Evolutionary conservation across 2,797 vertebrate genomes (phyloP), one percentile per base, ranked within the genome.

Genomic region (Myotis planiceps): DNA sequence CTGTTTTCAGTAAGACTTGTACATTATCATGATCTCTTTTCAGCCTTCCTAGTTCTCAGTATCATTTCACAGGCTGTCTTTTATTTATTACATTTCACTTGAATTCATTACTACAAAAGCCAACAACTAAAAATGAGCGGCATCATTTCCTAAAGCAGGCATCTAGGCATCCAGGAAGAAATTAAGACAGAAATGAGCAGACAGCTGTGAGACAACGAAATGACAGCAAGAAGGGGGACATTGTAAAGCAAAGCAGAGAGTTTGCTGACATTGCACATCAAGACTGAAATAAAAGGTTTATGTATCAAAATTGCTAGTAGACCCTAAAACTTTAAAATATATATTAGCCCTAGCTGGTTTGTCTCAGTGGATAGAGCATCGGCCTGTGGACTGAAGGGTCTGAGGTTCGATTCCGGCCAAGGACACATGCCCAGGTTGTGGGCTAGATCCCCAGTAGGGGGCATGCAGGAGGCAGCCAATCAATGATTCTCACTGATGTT

Each of bases 171-270:
- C 82, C 19, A 42, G 51, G 66, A 88, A 95, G 63, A 95, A 86
- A 89, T 90, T 78, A 87, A 27, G 83, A 71, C n/a, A 86, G 94
- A 94, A 90, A 88, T 63, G 78, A 92, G 63, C 63, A 90, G 91
- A 88, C 78, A 96, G 83, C 81, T 95, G 55, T 71, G 92, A 96
- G 89, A 94, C 93, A 88, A 88, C 74, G 29, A 75, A 72, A 16
- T 23, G 25, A 88, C 7, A 71, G 78, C 55, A 32, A 85, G 42
- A 45, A 63, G 45, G 79, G 29, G 45, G 63, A 39, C 25, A 16
- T 85, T 39, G 39, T 75, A 81, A 93, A 97, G 53, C 74, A 86
- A 63, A 89, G 60, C 19, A 53, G 42, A 88, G 69, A 27, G 27
- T 82, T 49, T 82, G 58, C 69, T 93, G 93, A 86, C 51, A 79